Evolutionary conservation across 2,888 invertebrate species (phyloP).

Genomic region (Catocala nupta): DNA sequence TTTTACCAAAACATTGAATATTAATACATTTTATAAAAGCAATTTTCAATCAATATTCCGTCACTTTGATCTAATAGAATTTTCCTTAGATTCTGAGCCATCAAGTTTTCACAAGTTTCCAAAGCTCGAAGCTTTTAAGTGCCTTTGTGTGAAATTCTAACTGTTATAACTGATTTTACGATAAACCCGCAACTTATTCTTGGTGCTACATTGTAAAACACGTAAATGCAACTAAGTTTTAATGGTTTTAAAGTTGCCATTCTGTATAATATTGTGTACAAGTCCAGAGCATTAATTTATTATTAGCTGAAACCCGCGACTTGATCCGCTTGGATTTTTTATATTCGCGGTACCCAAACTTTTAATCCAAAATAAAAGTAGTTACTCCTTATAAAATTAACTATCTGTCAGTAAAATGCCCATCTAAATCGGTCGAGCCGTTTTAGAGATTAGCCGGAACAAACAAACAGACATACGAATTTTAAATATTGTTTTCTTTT

Average conservation of each 20-base stretch:
- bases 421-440: no score
- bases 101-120: conserved; percentile 31
- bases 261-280: background rate
- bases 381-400: no score
- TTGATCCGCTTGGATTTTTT: no score
- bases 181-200: conserved; percentile 16
- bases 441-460: no score
- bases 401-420: no score
- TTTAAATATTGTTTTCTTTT: no score
- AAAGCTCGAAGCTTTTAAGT: conserved; percentile 18
- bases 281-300: no score
- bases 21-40: conserved; percentile 1
- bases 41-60: conserved; percentile 13
- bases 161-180: conserved; percentile 34
- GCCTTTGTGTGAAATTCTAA: conserved; percentile 25
- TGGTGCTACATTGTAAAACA: conserved; percentile 11
- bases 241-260: background rate
- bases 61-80: conserved; percentile 33
- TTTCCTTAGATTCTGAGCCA: conserved; percentile 16
- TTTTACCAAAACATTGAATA: no score
- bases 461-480: no score
- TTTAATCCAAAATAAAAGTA: no score
- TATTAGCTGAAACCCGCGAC: no score
- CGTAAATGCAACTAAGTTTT: conserved; percentile 3
- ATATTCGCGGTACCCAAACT: no score